Evolutionary conservation across 2,888 invertebrate species (phyloP), one percentile per base, ranked within the genome.

Genomic region (Drosophila kanekoi): DNA sequence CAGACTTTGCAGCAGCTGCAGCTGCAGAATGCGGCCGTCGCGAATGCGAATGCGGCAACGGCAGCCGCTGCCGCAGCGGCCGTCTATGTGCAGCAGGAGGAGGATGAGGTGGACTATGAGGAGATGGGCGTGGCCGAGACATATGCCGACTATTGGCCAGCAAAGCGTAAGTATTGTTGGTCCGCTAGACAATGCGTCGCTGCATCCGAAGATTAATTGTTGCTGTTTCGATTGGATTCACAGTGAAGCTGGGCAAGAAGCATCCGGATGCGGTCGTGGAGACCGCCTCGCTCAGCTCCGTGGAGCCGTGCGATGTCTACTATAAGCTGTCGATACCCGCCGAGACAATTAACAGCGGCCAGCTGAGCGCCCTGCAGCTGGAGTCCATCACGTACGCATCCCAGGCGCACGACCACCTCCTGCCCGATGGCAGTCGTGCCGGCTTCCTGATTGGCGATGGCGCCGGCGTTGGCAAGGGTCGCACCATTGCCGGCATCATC

Each of bases 261-360:
- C 99, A 99, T 94, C 99, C 99, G 0, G 99, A 99, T 93, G 97
- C 98, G 0, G 99, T 99, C 6, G 99, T 99, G 9, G 99, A 99
- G 93, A 99, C 99, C 0, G 98, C 98, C 9, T 99, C 99, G 0
- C 93, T 99, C 45, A 98, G 98, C 0, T 98, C 98, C 40, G 98
- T 99, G 54, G 97, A 97, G 89, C 98, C 99, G 0, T 96, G 97
- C 1, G 98, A 99, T 92, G 97, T 98, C 58, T 96, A 96, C 93
- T 99, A 99, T 93, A 94, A 94, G 77, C 77, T 96, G 54, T 96
- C 97, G 10, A 94, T 97, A 81, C 98, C 99, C 0, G 95, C 95
- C 59, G 96, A 97, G 80, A 95, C 96, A 0, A 95, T 99, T 61
- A 96, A 96, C 90, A 94, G 94, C 58, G 98, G 98, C 0, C 94